Conservation (phyloP, 2,888 invertebrate genomes). For the Caenorhabditis afra region DNA sequence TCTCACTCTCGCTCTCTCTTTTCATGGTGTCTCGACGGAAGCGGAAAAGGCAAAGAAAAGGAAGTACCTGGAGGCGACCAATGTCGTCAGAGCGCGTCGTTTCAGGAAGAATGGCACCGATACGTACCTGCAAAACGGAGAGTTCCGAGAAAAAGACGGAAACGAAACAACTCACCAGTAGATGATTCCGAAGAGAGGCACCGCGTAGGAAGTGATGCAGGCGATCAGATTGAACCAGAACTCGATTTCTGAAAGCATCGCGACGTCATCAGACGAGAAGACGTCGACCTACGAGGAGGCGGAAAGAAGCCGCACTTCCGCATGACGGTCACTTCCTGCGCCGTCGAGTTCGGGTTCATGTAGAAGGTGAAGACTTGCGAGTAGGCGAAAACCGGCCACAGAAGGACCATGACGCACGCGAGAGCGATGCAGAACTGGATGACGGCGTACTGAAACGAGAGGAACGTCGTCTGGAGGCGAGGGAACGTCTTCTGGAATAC, state of each 20-base stretch:
- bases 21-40: too few relatives aligned
- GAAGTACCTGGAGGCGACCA: slow-evolving; percentile 70
- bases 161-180: slow-evolving; percentile 71
- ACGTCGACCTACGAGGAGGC: slow-evolving; percentile 61
- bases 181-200: slow-evolving; percentile 78
- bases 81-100: slow-evolving; percentile 71
- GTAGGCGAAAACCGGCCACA: slow-evolving; percentile 79
- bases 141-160: slow-evolving; percentile 7
- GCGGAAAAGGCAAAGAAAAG: slow-evolving; percentile 10
- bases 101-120: slow-evolving; percentile 79
- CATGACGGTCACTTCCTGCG: slow-evolving; percentile 69
- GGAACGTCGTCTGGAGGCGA: not conserved
- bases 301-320: slow-evolving; percentile 73
- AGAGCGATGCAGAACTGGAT: slow-evolving; percentile 73
- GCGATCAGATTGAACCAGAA: slow-evolving; percentile 77
- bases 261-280: not conserved
- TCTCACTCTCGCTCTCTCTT: too few relatives aligned
- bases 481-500: slow-evolving; percentile 36
- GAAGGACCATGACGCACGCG: slow-evolving; percentile 72
- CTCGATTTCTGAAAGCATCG: slow-evolving; percentile 69
- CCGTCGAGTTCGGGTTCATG: slow-evolving; percentile 70
- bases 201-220: slow-evolving; percentile 75
- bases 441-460: slow-evolving; percentile 71
- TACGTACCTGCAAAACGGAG: slow-evolving; percentile 70
- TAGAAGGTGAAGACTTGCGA: slow-evolving; percentile 75